Conservation (phyloP, 2,797 vertebrate species). For the Anguilla marmorata region DNA sequence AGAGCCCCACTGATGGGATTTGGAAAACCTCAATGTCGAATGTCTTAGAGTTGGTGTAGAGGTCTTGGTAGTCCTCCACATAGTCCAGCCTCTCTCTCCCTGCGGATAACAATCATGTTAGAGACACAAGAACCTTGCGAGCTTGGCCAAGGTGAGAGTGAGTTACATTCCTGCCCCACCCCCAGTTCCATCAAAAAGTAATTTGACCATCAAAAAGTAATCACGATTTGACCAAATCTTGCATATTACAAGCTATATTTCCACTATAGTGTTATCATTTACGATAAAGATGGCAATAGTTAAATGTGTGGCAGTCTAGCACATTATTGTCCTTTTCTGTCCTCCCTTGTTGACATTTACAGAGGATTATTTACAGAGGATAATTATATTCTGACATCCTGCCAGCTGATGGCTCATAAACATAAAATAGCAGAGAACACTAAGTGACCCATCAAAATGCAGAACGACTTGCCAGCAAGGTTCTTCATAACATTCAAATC, state of each 20-base stretch:
- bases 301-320: background rate
- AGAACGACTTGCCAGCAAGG: background rate
- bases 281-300: background rate
- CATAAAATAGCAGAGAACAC: background rate
- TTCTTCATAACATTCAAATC: background rate
- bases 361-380: background rate
- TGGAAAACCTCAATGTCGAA: conserved; percentile 90
- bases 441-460: background rate
- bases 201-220: background rate
- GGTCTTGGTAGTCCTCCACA: conserved; percentile 82
- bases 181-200: background rate
- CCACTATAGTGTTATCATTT: background rate
- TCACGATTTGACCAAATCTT: background rate
- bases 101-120: conserved; percentile 49
- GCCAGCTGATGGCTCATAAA: background rate
- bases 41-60: conserved; percentile 86
- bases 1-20: conserved; percentile 82
- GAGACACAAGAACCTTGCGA: background rate
- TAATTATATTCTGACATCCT: background rate
- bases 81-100: conserved; percentile 85
- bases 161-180: background rate
- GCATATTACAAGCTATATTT: background rate
- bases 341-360: background rate
- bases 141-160: background rate
- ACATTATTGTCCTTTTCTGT: background rate